Percentiles rank a stretch among this genome's conserved stretches.
phyloP scores from a whole-genome alignment of 2,113 vertebrate genomes.

The Clupea harengus region DNA sequence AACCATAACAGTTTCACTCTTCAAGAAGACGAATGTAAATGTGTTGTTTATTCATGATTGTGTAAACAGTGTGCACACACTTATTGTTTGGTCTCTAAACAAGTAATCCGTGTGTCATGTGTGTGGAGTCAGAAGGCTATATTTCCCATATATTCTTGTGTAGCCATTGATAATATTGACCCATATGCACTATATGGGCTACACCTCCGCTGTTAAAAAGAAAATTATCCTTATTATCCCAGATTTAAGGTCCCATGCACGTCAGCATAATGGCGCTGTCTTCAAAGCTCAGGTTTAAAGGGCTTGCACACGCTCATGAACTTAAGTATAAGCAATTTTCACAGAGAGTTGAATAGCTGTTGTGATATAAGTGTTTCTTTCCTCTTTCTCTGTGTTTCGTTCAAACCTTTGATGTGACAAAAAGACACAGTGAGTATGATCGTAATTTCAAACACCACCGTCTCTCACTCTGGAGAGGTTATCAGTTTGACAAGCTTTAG shows the following conservation, averaged over 20 bases:
- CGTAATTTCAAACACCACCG: neutral
- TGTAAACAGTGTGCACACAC: neutral
- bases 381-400: neutral
- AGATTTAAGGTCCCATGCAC: neutral
- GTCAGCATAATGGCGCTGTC: neutral
- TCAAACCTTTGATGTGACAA: neutral
- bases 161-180: neutral
- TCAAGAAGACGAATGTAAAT: neutral
- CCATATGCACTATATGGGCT: neutral
- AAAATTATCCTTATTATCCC: constrained; percentile 38
- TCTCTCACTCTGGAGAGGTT: neutral
- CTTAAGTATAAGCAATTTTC: constrained; percentile 6
- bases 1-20: too few species aligned
- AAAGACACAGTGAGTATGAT: neutral
- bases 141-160: neutral
- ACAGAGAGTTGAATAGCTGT: neutral
- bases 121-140: neutral
- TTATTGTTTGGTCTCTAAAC: too few species aligned
- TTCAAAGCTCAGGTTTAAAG: neutral
- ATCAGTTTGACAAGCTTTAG: too few species aligned
- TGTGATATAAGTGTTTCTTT: neutral
- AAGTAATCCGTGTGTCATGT: neutral
- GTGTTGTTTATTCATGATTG: neutral
- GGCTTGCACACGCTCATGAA: neutral
- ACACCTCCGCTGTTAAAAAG: neutral